These are phyloP conservation scores for Lobophora halterata DNA, from an alignment of 2,888 invertebrate genomes.

Conservation along the genomic window DNA sequence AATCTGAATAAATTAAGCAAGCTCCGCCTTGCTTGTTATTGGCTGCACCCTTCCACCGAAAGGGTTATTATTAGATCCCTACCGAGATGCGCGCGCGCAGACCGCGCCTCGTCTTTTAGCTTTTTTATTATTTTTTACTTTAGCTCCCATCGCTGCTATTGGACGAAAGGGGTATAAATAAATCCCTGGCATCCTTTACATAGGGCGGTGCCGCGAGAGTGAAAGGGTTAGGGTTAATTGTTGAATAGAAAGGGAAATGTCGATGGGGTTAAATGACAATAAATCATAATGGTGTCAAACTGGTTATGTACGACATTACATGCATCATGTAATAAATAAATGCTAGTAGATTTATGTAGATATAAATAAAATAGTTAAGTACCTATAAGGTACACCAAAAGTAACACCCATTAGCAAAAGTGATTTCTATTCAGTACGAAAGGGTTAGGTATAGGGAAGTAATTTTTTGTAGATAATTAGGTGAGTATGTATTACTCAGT, in stretches of 20 bases:
- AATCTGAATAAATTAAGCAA: constrained; percentile 24
- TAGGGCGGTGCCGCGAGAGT: constrained; percentile 53
- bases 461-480: too few relatives aligned
- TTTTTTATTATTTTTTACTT: constrained; percentile 72
- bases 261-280: constrained; percentile 51
- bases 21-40: constrained; percentile 71
- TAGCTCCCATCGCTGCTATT: constrained; percentile 44
- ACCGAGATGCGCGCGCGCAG: constrained; percentile 58
- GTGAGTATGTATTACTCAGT: too few relatives aligned
- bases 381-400: too few relatives aligned
- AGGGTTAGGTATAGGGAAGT: too few relatives aligned
- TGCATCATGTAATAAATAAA: neutral
- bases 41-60: constrained; percentile 71
- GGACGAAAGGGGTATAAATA: constrained; percentile 71
- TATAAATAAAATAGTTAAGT: too few relatives aligned
- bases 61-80: constrained; percentile 76
- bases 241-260: constrained; percentile 44
- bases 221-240: constrained; percentile 65
- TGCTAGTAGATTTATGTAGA: too few relatives aligned
- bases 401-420: too few relatives aligned
- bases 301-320: constrained; percentile 11
- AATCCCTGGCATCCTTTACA: constrained; percentile 54
- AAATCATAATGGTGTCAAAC: constrained; percentile 34
- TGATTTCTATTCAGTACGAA: too few relatives aligned
- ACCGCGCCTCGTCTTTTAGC: constrained; percentile 61